A percentile compares a stretch with the other conserved stretches of the same genome.
These are phyloP conservation scores for Perccottus glenii DNA, from an alignment of 2,113 vertebrate species.

Conservation along the genomic window DNA sequence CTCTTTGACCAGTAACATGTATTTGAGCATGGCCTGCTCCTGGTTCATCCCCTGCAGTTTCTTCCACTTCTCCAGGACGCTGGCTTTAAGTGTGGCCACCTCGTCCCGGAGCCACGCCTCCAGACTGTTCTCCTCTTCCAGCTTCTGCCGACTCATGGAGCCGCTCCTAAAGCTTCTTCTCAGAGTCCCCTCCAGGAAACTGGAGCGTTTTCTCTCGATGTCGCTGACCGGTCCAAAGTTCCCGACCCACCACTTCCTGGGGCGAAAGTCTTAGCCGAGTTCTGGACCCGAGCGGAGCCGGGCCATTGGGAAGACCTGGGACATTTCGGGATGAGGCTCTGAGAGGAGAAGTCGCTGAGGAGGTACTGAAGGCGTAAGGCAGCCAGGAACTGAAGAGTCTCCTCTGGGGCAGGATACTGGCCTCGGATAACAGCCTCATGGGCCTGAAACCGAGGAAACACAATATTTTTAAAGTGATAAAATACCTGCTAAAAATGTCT, in stretches of 20 bases:
- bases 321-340: slow-evolving; percentile 77
- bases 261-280: slow-evolving; percentile 84
- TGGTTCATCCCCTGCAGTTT: slow-evolving; percentile 91
- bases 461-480: background rate
- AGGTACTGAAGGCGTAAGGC: slow-evolving; percentile 93
- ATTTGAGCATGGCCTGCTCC: slow-evolving; percentile 92
- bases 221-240: slow-evolving; percentile 50
- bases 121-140: slow-evolving; percentile 87
- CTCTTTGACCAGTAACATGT: slow-evolving; percentile 93
- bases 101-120: slow-evolving; percentile 95
- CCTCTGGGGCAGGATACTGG: slow-evolving; percentile 93
- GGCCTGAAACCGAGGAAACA: slow-evolving; percentile 75
- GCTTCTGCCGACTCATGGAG: slow-evolving; percentile 81
- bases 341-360: slow-evolving; percentile 82
- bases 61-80: slow-evolving; percentile 93
- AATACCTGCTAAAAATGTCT: no score
- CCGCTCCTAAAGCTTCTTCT: slow-evolving; percentile 91
- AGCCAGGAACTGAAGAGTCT: slow-evolving; percentile 93
- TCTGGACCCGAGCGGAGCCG: slow-evolving; percentile 90
- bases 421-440: slow-evolving; percentile 94
- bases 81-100: slow-evolving; percentile 80
- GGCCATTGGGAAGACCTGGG: slow-evolving; percentile 89
- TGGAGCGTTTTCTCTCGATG: slow-evolving; percentile 86
- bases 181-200: slow-evolving; percentile 95
- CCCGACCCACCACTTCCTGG: slow-evolving; percentile 56